Base-by-base conservation (phyloP, 2,113 vertebrate genomes). In the Microcebus jonahi region DNA sequence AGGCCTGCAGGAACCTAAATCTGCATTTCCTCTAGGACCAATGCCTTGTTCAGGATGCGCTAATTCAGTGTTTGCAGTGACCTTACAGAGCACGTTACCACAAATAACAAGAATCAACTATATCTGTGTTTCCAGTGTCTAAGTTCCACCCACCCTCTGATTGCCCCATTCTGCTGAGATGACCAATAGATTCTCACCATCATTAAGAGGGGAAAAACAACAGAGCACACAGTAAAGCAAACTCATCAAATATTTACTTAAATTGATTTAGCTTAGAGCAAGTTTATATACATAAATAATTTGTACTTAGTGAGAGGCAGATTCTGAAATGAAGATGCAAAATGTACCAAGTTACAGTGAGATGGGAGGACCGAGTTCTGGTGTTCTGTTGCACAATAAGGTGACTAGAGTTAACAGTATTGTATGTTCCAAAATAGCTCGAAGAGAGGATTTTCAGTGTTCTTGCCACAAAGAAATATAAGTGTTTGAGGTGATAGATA, bases 161-260 rank as follows among this genome's bases (percentile, higher is more conserved):
- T 0, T 6, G 0, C 20, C 15, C 9, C 29, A 23, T 63, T 71
- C 45, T 6, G 20, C 91, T 61, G 42, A 82, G 36, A 85, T 88
- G 76, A 79, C 87, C 93, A 97, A 55, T 39, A 98, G 92, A 45
- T 14, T 23, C 73, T 85, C 80, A 81, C 67, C 83, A 36, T 75
- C 91, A 25, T 86, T 94, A 68, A 76, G 90, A 97, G 88, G 71
- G 93, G 50, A 93, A 90, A 90, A 59, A 80, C 36, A 96, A 3
- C 39, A 82, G 77, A 94, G 77, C 53, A 87, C 97, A 96, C 77
- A 94, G 79, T 98, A 96, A 97, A 98, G 92, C 89, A 97, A 98
- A 95, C 93, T 91, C 97, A 98, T 98, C 88, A 98, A 98, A 98
- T 98, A 98, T 98, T 98, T 97, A 98, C 97, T 97, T 1, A 0